Evolutionary conservation across 2,113 vertebrate species (phyloP), one percentile per base, ranked within the genome.

Genomic region (Formicarius rufipectus): DNA sequence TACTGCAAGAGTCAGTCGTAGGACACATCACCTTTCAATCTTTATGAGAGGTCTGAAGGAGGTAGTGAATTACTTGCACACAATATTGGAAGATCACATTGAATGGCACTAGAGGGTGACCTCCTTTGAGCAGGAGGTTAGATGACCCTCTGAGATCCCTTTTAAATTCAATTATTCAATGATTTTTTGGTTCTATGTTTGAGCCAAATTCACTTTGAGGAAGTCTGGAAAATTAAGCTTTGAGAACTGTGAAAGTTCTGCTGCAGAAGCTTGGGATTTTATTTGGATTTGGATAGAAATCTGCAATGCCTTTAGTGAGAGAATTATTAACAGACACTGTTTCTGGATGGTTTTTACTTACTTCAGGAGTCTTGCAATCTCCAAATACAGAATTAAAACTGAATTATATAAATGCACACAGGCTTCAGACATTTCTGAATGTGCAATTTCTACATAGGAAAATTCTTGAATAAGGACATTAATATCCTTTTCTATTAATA

Each of bases 1-100:
- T 39, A 31, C 5, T 6, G 17, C 28, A 39, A 37, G 1, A 60
- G 27, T 25, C 20, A 59, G 0, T 39, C 1, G 0, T 19, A 23
- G 22, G 21, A 28, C 14, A 13, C 39, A 42, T 52, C 9, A 5
- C 18, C 80, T 63, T 45, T 28, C 39, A 25, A 63, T 79, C 10
- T 69, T 56, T 50, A n/a, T 55, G 62, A 53, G 19, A 55, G 23
- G 22, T n/a, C 33, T 63, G 39, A 18, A 58, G 28, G 6, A 68
- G 14, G 11, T 39, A 59, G 37, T 30, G 13, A 16, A 72, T 20
- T 55, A 66, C 14, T 72, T 82, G 71, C 22, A 74, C 16, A 52
- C 2, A 28, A 58, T 68, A 23, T 52, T 52, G 11, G 30, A 73
- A 87, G 18, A 52, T 45, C 40, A 28, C 22, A 50, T 62, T 24